Conservation (phyloP, 2,797 vertebrate species). For the Phataginus tricuspis region DNA sequence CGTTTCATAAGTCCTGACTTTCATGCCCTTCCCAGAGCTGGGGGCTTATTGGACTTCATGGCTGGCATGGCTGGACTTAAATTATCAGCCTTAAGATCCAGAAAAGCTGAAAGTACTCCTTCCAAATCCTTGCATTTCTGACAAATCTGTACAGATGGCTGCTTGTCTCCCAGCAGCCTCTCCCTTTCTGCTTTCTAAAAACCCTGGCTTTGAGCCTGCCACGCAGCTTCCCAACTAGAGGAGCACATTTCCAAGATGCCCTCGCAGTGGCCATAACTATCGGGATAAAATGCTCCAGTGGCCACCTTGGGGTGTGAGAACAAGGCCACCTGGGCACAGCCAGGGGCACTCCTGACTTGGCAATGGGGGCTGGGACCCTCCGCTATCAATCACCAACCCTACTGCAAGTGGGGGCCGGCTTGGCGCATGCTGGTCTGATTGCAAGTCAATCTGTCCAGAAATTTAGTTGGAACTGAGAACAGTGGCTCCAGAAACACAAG, state of each 20-base stretch:
- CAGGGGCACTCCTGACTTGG: background rate
- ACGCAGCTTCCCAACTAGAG: rapidly evolving
- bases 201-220: background rate
- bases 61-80: no score
- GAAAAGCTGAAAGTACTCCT: background rate
- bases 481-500: background rate
- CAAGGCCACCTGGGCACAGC: background rate
- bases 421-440: background rate
- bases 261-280: background rate
- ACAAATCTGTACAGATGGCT: background rate
- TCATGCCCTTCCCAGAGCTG: background rate
- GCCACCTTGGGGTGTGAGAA: background rate
- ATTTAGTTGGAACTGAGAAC: background rate
- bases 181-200: background rate
- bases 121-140: background rate
- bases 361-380: background rate
- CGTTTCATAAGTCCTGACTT: background rate
- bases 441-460: background rate
- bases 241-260: background rate
- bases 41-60: background rate
- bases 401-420: no score
- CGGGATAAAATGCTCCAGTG: background rate
- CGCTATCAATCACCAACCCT: background rate
- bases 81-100: background rate
- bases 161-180: no score